Evolutionary conservation across 2,797 vertebrate species (phyloP).

Genomic region (Enteromius afrohamiltoni): DNA sequence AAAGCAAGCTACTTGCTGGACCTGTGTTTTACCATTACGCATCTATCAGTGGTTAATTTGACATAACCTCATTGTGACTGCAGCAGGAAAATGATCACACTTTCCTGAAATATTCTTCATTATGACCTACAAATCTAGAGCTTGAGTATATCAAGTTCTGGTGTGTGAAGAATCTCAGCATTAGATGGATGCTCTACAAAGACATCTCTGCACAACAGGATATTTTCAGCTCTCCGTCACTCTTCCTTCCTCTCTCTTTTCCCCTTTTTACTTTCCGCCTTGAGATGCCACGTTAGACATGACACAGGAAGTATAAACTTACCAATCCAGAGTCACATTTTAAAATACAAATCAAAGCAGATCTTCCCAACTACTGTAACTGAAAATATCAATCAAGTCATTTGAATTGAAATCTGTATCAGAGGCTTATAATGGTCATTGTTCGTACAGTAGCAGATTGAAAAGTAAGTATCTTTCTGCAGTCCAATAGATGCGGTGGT

Average conservation of each 20-base stretch:
- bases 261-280: slow-evolving; percentile 13
- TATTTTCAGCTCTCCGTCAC: slow-evolving; percentile 34
- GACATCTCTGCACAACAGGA: slow-evolving; percentile 15
- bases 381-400: not conserved
- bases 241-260: slow-evolving; percentile 12
- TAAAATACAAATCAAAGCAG: not conserved
- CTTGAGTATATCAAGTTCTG: not conserved
- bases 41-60: not conserved
- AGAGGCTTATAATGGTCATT: too few relatives aligned
- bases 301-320: not conserved
- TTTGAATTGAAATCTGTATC: not conserved
- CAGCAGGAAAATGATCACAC: slow-evolving; percentile 1
- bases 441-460: too few relatives aligned
- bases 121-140: slow-evolving; percentile 17
- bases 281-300: not conserved
- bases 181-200: slow-evolving; percentile 25
- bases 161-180: not conserved
- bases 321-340: not conserved
- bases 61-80: not conserved
- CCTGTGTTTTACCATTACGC: not conserved
- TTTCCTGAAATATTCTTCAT: not conserved
- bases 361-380: not conserved
- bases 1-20: not conserved
- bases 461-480: too few relatives aligned
- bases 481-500: too few relatives aligned